Percentiles rank a stretch among this genome's conserved stretches.
These are phyloP conservation scores for Chironomus tepperi DNA, from an alignment of 1,140 invertebrate genomes.

Conservation along the genomic window DNA sequence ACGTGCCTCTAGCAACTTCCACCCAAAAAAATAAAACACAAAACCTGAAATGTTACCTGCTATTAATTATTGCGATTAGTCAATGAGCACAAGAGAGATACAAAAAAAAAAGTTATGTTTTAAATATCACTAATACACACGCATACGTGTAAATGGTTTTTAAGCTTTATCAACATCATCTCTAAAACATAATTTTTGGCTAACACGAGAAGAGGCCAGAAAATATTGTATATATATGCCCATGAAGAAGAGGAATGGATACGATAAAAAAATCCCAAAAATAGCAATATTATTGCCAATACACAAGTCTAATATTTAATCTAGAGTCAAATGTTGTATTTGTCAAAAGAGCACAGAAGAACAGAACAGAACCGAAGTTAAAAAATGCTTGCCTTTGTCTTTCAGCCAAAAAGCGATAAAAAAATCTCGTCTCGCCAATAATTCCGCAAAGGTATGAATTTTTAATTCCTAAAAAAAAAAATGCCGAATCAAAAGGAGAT, in stretches of 20 bases:
- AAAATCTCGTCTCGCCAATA: no score
- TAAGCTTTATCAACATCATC: constrained; percentile 12
- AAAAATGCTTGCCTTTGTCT: no score
- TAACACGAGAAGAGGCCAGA: neutral
- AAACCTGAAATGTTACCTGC: constrained; percentile 12
- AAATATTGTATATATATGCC: neutral
- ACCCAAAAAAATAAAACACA: neutral
- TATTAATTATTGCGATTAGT: constrained; percentile 9
- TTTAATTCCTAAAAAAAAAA: no score
- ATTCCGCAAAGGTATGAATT: no score
- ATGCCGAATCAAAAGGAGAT: no score
- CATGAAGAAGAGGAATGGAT: neutral
- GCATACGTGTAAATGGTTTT: neutral
- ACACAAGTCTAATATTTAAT: constrained; percentile 9
- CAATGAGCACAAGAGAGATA: neutral
- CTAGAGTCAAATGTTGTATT: neutral
- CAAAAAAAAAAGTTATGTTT: no score
- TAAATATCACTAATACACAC: neutral
- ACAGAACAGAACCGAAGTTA: no score
- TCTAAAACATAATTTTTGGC: neutral
- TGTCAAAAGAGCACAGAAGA: neutral
- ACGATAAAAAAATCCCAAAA: neutral
- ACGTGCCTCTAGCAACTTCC: neutral
- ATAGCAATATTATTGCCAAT: no score
- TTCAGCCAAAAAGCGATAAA: no score